Evolutionary conservation across 2,797 vertebrate genomes (phyloP).

Genomic region (Bradypodion ventrale): DNA sequence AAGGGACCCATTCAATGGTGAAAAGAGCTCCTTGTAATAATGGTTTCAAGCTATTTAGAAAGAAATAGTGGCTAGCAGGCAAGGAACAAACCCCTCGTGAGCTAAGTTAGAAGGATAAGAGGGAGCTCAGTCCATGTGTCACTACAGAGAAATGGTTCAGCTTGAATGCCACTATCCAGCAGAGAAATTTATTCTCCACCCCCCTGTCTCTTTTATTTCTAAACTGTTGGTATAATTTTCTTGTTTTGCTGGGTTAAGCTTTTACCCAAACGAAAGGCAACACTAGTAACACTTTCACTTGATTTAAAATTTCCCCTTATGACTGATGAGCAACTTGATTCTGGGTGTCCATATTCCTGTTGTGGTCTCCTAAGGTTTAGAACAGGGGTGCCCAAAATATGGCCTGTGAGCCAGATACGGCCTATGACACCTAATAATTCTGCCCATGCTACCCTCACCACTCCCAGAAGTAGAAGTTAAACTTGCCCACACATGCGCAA

Average conservation of each 20-base stretch:
- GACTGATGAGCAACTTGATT: too few species aligned
- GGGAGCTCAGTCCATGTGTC: neutral
- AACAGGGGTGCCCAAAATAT: too few species aligned
- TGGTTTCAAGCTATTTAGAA: neutral
- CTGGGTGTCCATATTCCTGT: too few species aligned
- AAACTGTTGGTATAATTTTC: neutral
- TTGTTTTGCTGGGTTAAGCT: neutral
- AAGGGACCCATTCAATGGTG: neutral
- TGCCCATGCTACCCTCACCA: too few species aligned
- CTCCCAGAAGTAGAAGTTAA: too few species aligned
- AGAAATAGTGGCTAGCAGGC: neutral
- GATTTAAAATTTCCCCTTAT: neutral
- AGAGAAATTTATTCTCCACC: neutral
- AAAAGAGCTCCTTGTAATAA: fast-evolving
- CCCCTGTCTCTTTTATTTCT: neutral
- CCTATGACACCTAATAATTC: too few species aligned
- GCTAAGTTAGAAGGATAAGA: neutral
- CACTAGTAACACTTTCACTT: neutral
- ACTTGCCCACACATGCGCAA: too few species aligned
- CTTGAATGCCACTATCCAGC: neutral
- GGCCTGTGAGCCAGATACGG: too few species aligned
- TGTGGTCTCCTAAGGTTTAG: too few species aligned
- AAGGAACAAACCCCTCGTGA: neutral
- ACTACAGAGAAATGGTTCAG: neutral
- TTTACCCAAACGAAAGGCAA: neutral